These are phyloP conservation scores for Drosophila pruinosa DNA, from an alignment of 1,140 invertebrate genomes.

Conservation along the genomic window DNA sequence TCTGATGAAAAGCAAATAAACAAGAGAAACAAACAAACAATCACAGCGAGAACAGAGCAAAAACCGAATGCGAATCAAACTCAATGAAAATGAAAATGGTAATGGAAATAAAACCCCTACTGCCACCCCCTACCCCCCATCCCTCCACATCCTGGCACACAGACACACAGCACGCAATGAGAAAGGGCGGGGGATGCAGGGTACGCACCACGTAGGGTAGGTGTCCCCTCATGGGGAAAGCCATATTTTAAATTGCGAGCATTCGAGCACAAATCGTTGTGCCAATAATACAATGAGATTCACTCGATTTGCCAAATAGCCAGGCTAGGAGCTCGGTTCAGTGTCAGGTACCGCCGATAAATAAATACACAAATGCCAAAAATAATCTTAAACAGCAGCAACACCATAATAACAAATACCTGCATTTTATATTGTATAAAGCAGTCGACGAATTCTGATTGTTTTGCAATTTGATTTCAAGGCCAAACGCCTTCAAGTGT, in stretches of 20 bases:
- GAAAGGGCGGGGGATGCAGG: too few species aligned
- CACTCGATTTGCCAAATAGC: constrained; percentile 36
- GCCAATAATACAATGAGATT: constrained; percentile 13
- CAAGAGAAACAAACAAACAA: constrained; percentile 59
- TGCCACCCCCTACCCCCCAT: too few species aligned
- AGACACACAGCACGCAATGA: neutral
- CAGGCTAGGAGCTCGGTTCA: neutral
- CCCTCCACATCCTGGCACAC: neutral
- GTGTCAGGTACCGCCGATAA: constrained; percentile 9
- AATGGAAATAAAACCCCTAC: constrained; percentile 13
- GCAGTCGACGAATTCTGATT: neutral
- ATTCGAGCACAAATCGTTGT: constrained; percentile 4
- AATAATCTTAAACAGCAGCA: neutral
- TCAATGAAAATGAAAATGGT: constrained; percentile 13
- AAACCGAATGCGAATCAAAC: constrained; percentile 28
- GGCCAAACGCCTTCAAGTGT: neutral
- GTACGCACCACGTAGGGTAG: too few species aligned
- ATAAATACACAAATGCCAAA: constrained; percentile 17
- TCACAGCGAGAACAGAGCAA: constrained; percentile 34
- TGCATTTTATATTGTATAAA: neutral
- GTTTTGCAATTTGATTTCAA: constrained; percentile 1
- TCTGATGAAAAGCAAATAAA: constrained; percentile 67
- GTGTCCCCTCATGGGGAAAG: neutral
- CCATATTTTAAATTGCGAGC: neutral
- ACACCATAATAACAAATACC: neutral